phyloP scores from a whole-genome alignment of 2,797 vertebrate genomes.

The Onychomys torridus region DNA sequence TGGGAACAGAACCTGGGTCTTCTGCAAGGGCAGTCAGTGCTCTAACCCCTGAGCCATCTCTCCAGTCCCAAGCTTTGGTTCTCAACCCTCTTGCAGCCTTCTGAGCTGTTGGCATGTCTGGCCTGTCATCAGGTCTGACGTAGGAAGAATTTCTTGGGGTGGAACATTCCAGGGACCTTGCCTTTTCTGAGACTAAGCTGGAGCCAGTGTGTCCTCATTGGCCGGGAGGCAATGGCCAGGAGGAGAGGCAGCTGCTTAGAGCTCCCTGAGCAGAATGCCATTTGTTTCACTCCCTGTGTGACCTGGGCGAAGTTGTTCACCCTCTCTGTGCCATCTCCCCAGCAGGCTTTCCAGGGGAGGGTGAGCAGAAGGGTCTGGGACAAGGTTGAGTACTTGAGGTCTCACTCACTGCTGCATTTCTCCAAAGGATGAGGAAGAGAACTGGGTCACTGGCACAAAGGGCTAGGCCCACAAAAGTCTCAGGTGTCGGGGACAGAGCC shows the following conservation, averaged over 20 bases:
- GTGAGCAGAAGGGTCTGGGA: neutral
- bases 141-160: neutral
- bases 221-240: neutral
- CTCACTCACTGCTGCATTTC: neutral
- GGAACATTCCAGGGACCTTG: neutral
- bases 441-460: neutral
- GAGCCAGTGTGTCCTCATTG: neutral
- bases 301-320: neutral
- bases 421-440: neutral
- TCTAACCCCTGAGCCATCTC: neutral
- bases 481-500: neutral
- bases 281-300: neutral
- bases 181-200: neutral
- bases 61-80: neutral
- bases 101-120: neutral
- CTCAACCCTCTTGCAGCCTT: neutral
- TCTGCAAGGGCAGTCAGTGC: neutral
- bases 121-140: neutral
- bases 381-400: neutral
- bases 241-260: neutral
- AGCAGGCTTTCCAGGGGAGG: neutral
- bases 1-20: neutral
- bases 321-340: neutral
- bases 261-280: neutral
- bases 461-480: neutral